A percentile compares a stretch with the other conserved stretches of the same genome.
Evolutionary conservation across 2,888 invertebrate genomes (phyloP).

Genomic region (Julus scandinavius): DNA sequence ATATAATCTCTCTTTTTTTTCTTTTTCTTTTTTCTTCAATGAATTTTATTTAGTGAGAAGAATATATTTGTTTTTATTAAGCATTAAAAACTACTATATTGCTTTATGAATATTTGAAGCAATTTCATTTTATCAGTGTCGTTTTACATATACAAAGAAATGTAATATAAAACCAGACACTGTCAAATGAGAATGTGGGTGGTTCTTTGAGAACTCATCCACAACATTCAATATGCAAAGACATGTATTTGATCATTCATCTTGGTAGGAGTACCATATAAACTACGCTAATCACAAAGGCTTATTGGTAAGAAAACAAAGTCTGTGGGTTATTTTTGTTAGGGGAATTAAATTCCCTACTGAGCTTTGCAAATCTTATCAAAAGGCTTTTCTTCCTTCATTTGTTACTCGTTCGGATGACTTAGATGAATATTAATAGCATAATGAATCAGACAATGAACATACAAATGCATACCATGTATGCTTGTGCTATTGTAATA

Average conservation of each 20-base stretch:
- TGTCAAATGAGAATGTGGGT: background rate
- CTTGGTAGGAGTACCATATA: background rate
- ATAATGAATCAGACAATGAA: background rate
- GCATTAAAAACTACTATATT: too few relatives aligned
- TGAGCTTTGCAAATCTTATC: background rate
- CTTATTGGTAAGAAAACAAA: background rate
- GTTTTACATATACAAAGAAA: too few relatives aligned
- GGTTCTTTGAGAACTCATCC: background rate
- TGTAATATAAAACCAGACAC: background rate
- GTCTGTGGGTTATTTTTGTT: background rate
- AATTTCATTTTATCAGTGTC: too few relatives aligned
- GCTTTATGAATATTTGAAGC: too few relatives aligned
- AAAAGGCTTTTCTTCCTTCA: background rate
- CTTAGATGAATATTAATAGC: conserved; percentile 1
- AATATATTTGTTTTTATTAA: too few relatives aligned
- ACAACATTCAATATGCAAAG: too few relatives aligned
- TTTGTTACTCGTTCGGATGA: background rate
- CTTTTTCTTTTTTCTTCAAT: too few relatives aligned
- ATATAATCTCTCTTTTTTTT: too few relatives aligned
- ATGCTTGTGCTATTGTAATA: background rate
- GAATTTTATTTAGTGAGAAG: too few relatives aligned
- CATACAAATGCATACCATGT: background rate
- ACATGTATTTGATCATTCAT: background rate
- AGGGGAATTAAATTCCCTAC: background rate
- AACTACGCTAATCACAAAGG: background rate